A percentile compares a stretch with the other conserved stretches of the same genome.
Evolutionary conservation across 2,888 invertebrate genomes (phyloP).

Genomic region (Nomada fucata): DNA sequence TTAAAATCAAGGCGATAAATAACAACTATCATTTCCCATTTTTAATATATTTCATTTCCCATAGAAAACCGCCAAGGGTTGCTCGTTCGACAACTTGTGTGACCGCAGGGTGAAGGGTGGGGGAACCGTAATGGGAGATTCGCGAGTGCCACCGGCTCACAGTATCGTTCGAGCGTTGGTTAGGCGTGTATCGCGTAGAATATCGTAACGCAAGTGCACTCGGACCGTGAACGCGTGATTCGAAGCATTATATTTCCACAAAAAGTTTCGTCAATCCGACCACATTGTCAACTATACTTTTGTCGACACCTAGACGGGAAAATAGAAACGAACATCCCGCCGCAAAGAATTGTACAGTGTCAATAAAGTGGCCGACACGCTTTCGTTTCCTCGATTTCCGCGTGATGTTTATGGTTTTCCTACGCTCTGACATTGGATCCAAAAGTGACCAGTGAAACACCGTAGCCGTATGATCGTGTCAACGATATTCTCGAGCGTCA

Average conservation of each 20-base stretch:
- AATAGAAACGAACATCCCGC: neutral
- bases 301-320: neutral
- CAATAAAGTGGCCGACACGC: neutral
- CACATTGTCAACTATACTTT: neutral
- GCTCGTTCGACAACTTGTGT: slow-evolving; percentile 28
- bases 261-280: no score
- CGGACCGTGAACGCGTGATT: neutral
- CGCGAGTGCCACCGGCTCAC: slow-evolving; percentile 58
- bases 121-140: slow-evolving; percentile 54
- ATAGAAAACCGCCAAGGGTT: slow-evolving; percentile 38
- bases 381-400: neutral
- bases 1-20: no score
- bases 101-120: slow-evolving; percentile 25
- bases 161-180: slow-evolving; percentile 68
- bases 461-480: slow-evolving; percentile 70
- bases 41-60: neutral
- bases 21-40: no score
- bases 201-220: neutral
- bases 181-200: slow-evolving; percentile 66
- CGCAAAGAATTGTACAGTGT: neutral
- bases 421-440: slow-evolving; percentile 21
- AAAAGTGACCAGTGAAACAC: slow-evolving; percentile 51
- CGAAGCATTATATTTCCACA: neutral
- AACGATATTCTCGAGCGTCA: slow-evolving; percentile 71
- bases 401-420: slow-evolving; percentile 49